A percentile compares a stretch with the other conserved stretches of the same genome.
These are phyloP conservation scores for Scrobipalpa atriplicella DNA, from an alignment of 2,888 invertebrate species.

Conservation along the genomic window DNA sequence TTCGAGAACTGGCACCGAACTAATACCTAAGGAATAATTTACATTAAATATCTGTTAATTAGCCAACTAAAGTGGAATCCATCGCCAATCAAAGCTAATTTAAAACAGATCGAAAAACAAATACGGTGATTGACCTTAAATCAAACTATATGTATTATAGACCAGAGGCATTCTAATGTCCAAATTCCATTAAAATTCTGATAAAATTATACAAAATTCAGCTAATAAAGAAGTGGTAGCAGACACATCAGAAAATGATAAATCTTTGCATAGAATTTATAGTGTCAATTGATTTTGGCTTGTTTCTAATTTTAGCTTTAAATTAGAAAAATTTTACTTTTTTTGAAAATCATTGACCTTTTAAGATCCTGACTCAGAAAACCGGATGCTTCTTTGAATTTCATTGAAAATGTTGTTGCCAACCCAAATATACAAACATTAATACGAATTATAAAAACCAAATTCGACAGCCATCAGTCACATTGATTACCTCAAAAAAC, in stretches of 20 bases:
- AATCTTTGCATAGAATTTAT: background rate
- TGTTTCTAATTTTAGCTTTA: background rate
- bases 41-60: constrained; percentile 27
- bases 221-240: background rate
- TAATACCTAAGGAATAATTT: constrained; percentile 22
- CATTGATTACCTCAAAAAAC: constrained; percentile 34
- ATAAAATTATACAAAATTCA: background rate
- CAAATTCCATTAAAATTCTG: constrained; percentile 3
- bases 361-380: background rate
- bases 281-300: background rate
- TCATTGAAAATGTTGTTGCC: background rate
- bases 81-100: constrained; percentile 19
- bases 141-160: background rate
- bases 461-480: constrained; percentile 34
- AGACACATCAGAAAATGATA: background rate
- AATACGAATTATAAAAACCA: background rate
- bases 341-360: constrained; percentile 5
- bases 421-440: background rate
- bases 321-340: background rate
- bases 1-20: constrained; percentile 14
- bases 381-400: background rate
- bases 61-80: constrained; percentile 6
- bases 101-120: constrained; percentile 22
- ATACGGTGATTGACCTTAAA: constrained; percentile 23
- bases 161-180: constrained; percentile 1